phyloP scores from a whole-genome alignment of 1,140 invertebrate species.

The Calephelis virginiensis region DNA sequence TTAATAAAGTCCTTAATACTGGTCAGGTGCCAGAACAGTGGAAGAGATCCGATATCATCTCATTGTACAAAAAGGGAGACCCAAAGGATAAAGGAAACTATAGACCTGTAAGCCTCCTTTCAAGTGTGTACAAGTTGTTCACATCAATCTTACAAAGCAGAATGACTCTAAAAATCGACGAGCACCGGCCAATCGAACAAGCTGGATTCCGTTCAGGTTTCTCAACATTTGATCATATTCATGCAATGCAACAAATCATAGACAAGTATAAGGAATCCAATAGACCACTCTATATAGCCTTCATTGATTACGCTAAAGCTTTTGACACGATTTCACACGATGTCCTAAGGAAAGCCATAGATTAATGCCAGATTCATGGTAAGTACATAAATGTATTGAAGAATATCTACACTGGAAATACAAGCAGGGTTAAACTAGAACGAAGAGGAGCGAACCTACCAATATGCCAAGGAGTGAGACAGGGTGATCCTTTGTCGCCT shows the following conservation, averaged over 20 bases:
- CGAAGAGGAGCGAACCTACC: neutral
- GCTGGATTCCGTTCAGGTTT: slow-evolving; percentile 24
- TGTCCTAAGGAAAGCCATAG: slow-evolving; percentile 1
- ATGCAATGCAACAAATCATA: slow-evolving; percentile 25
- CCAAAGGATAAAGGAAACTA: slow-evolving; percentile 7
- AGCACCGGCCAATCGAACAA: slow-evolving; percentile 28
- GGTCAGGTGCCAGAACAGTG: slow-evolving; percentile 22
- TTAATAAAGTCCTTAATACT: slow-evolving; percentile 27
- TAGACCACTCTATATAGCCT: slow-evolving; percentile 6
- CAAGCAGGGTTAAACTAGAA: neutral
- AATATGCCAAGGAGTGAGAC: slow-evolving; percentile 13
- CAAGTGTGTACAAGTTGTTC: slow-evolving; percentile 28
- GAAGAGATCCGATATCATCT: slow-evolving; percentile 23
- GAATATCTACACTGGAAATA: neutral
- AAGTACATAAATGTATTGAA: neutral
- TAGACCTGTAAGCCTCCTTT: slow-evolving; percentile 9
- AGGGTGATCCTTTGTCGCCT: slow-evolving; percentile 16
- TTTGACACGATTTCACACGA: slow-evolving; percentile 21
- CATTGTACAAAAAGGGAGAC: slow-evolving; percentile 12
- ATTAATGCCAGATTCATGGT: slow-evolving; percentile 4
- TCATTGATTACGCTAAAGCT: slow-evolving; percentile 14
- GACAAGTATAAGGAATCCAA: slow-evolving; percentile 26
- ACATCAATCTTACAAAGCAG: slow-evolving; percentile 25
- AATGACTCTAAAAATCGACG: slow-evolving; percentile 10
- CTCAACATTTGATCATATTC: slow-evolving; percentile 29